A percentile compares a stretch with the other conserved stretches of the same genome.
Evolutionary conservation across 64 coral and sea anemone species (phyloP).

Genomic region (Astreopora myriophthalma): DNA sequence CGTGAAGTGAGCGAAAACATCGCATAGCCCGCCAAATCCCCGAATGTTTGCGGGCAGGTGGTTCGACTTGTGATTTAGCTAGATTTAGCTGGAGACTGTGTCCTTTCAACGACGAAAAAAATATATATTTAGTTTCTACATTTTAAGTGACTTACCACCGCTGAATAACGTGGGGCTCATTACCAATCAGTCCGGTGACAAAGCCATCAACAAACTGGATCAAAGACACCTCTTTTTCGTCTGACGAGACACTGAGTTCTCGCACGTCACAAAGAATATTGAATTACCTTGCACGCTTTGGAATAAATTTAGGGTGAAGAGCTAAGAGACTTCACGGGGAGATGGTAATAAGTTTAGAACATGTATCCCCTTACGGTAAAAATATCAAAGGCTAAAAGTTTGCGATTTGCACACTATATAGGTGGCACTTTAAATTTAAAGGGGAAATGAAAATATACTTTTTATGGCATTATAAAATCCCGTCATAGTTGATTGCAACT

Average conservation of each 20-base stretch:
- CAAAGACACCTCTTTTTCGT: not conserved
- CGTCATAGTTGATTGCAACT: no score
- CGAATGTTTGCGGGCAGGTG: constrained; percentile 8
- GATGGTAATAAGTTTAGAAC: no score
- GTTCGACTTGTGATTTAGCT: not conserved
- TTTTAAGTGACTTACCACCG: not conserved
- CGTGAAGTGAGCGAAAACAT: constrained; percentile 1
- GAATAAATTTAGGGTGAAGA: not conserved
- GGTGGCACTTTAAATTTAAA: no score
- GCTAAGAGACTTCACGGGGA: not conserved
- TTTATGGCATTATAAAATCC: no score
- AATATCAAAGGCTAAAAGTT: no score
- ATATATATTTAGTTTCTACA: not conserved
- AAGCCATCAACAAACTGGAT: not conserved
- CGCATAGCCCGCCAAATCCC: not conserved
- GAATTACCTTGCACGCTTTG: not conserved
- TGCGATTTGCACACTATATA: no score
- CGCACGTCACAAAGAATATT: not conserved
- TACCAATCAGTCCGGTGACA: not conserved
- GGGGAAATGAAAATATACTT: no score
- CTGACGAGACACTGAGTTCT: not conserved
- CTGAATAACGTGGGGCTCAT: not conserved
- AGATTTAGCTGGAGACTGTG: not conserved
- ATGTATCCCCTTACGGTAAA: no score
- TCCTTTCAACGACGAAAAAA: not conserved